Evolutionary conservation across 1,140 invertebrate genomes (phyloP), one percentile per base, ranked within the genome.

Genomic region (Cherax quadricarinatus): DNA sequence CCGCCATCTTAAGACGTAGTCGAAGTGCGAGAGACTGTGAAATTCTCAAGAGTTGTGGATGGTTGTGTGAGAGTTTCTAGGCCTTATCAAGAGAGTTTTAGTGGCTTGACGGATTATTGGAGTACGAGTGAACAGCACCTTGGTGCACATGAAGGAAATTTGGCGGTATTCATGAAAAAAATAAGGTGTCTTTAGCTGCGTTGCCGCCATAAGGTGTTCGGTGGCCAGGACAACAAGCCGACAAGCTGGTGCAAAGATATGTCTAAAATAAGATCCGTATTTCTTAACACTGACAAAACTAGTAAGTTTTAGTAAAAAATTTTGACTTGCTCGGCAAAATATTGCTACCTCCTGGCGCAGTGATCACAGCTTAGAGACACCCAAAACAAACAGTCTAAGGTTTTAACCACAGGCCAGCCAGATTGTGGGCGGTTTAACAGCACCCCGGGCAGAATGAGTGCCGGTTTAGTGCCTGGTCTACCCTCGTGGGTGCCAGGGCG

Each of bases 401-500:
- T 10, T 60, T 60, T 41, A 41, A 60, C 57, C 57, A 60, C 57
- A 66, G 14, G 5, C 14, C 18, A 21, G 62, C 16, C 4, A 66
- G 18, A 18, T 66, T 66, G 62, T 66, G 62, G 18, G 5, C 18
- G 12, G 62, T 14, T 57, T 88, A 41, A 80, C 60, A 78, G 86
- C 86, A 88, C 86, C 78, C 86, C 78, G 78, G 86, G 16, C 12
- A 62, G 78, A 62, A 48, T 78, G 89, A 85, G 89, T 91, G 82
- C 83, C 82, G 89, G 51, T 78, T 79, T 86, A 85, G 89, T 91
- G 89, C 89, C 82, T 79, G 66, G 57, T 53, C 53, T 81, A 79
- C 84, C 48, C 75, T 62, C 24, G 57, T 82, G 89, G 85, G 89
- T 86, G 89, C 89, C 89, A 86, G 89, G 75, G 51, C 84, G 89